Percentiles rank a stretch among this genome's conserved stretches.
These are phyloP conservation scores for Cylloceria caligata DNA, from an alignment of 2,888 invertebrate species.

Conservation along the genomic window DNA sequence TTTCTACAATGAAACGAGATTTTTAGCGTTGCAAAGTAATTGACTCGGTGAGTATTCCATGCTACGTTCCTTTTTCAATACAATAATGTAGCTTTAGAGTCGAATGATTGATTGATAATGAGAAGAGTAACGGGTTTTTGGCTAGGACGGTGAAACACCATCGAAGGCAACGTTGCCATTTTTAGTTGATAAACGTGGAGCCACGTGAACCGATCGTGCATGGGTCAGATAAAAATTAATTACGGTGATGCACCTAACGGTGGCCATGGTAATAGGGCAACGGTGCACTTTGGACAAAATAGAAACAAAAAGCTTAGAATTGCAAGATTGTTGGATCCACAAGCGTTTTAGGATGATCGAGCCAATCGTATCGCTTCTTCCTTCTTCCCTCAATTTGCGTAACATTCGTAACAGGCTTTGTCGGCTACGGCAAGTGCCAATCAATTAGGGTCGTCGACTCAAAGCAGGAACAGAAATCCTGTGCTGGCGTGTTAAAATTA, in stretches of 20 bases:
- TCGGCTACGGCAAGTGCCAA: conserved; percentile 46
- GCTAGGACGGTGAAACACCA: conserved; percentile 37
- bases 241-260: not conserved
- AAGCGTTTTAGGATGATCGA: conserved; percentile 29
- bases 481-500: not conserved
- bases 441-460: conserved; percentile 13
- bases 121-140: conserved; percentile 62
- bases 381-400: conserved; percentile 24
- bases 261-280: not conserved
- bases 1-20: not conserved
- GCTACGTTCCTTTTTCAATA: conserved; percentile 35
- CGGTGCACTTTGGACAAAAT: not conserved
- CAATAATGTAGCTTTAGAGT: conserved; percentile 46
- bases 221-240: too few relatives aligned
- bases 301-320: conserved; percentile 14
- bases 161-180: conserved; percentile 43
- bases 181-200: conserved; percentile 1
- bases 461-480: not conserved
- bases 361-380: conserved; percentile 9
- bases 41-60: not conserved
- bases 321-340: conserved; percentile 1
- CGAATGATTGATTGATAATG: conserved; percentile 64
- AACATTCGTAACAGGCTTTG: conserved; percentile 38
- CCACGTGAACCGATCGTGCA: too few relatives aligned
- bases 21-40: not conserved